Conservation (phyloP, 1,140 invertebrate species). For the Calephelis virginiensis region DNA sequence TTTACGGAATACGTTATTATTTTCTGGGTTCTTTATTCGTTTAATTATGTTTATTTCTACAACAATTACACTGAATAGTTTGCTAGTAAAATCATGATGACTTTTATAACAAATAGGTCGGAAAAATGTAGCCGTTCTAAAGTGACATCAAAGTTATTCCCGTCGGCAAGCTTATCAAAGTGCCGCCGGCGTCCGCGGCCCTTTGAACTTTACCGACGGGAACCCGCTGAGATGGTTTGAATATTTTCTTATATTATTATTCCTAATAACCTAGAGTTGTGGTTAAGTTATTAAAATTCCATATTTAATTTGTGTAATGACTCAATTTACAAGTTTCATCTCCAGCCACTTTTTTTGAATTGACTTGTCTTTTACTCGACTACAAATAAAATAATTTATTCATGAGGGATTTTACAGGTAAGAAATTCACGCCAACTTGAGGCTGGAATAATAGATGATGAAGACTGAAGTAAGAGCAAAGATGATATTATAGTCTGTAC, state of each 20-base stretch:
- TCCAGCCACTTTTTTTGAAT: too few species aligned
- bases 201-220: slow-evolving; percentile 54
- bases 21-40: too few species aligned
- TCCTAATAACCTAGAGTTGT: slow-evolving; percentile 29
- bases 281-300: slow-evolving; percentile 23
- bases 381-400: too few species aligned
- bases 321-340: neutral
- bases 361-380: too few species aligned
- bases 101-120: slow-evolving; percentile 42
- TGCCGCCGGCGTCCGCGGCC: slow-evolving; percentile 39
- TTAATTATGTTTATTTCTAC: too few species aligned
- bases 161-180: slow-evolving; percentile 59
- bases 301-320: neutral
- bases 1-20: too few species aligned
- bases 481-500: too few species aligned
- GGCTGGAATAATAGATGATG: too few species aligned
- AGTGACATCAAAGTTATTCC: slow-evolving; percentile 50
- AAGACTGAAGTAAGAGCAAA: too few species aligned
- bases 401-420: too few species aligned
- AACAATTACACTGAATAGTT: neutral
- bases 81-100: slow-evolving; percentile 12
- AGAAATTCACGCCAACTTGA: too few species aligned
- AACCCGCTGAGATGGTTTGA: slow-evolving; percentile 28
- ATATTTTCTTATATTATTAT: slow-evolving; percentile 34
- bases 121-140: slow-evolving; percentile 40